These are phyloP conservation scores for Drosophila elegans DNA, from an alignment of 1,140 invertebrate species.

Conservation along the genomic window DNA sequence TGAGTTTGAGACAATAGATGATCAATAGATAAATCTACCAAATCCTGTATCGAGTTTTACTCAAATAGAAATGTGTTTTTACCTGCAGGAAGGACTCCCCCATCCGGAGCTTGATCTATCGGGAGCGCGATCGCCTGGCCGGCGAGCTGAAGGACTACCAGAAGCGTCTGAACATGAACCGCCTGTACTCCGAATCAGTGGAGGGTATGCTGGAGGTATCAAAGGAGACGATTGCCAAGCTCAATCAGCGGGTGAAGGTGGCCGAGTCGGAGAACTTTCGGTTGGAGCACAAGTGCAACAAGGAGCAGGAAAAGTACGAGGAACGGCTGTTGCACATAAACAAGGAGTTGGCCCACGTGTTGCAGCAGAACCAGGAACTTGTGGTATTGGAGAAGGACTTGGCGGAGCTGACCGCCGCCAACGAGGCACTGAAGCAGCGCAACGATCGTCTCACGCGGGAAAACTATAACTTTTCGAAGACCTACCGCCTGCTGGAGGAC, in stretches of 20 bases:
- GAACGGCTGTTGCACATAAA: constrained; percentile 38
- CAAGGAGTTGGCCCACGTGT: constrained; percentile 27
- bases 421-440: constrained; percentile 3
- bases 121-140: constrained; percentile 85
- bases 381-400: background rate
- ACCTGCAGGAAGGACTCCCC: constrained; percentile 18
- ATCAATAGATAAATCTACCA: too few relatives aligned
- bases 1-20: background rate
- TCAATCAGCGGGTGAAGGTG: background rate
- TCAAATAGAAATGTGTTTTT: background rate
- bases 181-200: constrained; percentile 78
- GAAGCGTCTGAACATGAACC: constrained; percentile 80
- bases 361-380: background rate
- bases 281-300: constrained; percentile 86
- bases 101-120: constrained; percentile 43
- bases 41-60: background rate
- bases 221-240: background rate
- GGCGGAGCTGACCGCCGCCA: background rate
- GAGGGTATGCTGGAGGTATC: constrained; percentile 54
- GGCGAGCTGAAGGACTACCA: constrained; percentile 84
- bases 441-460: constrained; percentile 17
- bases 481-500: constrained; percentile 1
- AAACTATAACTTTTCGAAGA: constrained; percentile 15
- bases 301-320: constrained; percentile 88
- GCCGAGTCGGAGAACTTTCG: constrained; percentile 18